Evolutionary conservation across 2,888 invertebrate genomes (phyloP), one percentile per base, ranked within the genome.

Genomic region (Synergus umbraculus): DNA sequence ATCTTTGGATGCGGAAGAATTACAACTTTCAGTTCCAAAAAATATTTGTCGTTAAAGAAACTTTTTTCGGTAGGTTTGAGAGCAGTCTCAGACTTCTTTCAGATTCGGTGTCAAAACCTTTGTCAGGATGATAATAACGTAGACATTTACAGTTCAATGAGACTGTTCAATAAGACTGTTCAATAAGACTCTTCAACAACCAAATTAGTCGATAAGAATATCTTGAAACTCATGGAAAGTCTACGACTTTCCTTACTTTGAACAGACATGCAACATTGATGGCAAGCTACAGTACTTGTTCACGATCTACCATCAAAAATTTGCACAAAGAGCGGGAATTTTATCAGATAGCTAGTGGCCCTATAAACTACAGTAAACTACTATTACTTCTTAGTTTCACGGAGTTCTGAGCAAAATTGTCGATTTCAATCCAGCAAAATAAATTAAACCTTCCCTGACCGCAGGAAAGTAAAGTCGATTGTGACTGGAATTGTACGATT

Each of bases 211-310:
- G 9, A 18, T 73, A 73, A 54, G 54, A 54, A 73, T 73, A 73
- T 73, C 54, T 54, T 37, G 2, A 60, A 60, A 13, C 18, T 18
- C 66, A 18, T 46, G 46, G 67, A 67, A 12, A 67, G 18, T 46
- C 54, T 73, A 73, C 37, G 37, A 73, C 37, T 37, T 54, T 54
- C 12, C 37, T 54, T 54, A 54, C 54, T 69, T 54, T 54, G 37
- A 73, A 54, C n/a, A 73, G 37, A 73, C 73, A 73, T 73, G 73
- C 73, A 73, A 73, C 54, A 73, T 37, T 73, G 73, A 73, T 73
- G 73, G 54, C 69, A 49, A 69, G 29, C 69, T 69, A 69, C 15
- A 41, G 43, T n/a, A 66, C 46, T 46, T 69, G 18, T 69, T 29
- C 69, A 44, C 29, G 69, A 29, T 46, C 5, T 29, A 69, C 22